These are phyloP conservation scores for Anguilla anguilla DNA, from an alignment of 2,797 vertebrate species.

Conservation along the genomic window DNA sequence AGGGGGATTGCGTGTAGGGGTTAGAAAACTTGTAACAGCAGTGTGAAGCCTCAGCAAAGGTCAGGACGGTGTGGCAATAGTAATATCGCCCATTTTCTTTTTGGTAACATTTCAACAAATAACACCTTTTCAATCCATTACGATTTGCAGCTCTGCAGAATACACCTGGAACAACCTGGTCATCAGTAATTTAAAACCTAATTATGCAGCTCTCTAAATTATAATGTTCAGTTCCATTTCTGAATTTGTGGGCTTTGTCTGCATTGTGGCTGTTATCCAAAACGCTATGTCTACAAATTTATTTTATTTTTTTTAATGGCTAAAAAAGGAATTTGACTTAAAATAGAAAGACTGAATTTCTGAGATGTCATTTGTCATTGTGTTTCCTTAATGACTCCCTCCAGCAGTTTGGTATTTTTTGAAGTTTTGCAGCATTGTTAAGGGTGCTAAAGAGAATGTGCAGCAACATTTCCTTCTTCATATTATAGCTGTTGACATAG, in stretches of 20 bases:
- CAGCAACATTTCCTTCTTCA: background rate
- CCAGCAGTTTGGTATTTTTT: background rate
- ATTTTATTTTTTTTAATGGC: background rate
- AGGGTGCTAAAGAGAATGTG: background rate
- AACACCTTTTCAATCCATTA: background rate
- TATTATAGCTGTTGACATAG: background rate
- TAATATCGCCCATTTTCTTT: too few species aligned
- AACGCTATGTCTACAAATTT: background rate
- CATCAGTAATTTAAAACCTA: background rate
- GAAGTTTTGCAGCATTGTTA: background rate
- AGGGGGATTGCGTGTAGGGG: too few species aligned
- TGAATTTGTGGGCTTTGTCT: background rate
- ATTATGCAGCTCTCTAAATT: background rate
- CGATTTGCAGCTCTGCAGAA: background rate
- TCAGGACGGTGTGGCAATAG: too few species aligned
- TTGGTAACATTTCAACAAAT: background rate
- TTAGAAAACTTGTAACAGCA: too few species aligned
- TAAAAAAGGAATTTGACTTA: background rate
- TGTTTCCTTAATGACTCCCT: conserved; percentile 5
- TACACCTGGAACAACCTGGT: background rate
- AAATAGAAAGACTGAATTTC: background rate
- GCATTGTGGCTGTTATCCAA: background rate
- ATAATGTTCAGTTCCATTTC: background rate
- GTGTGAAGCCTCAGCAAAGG: too few species aligned
- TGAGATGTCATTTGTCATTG: background rate